Percentiles rank a stretch among this genome's conserved stretches.
These are phyloP conservation scores for Ammodytes dubius DNA, from an alignment of 2,113 vertebrate species.

Conservation along the genomic window DNA sequence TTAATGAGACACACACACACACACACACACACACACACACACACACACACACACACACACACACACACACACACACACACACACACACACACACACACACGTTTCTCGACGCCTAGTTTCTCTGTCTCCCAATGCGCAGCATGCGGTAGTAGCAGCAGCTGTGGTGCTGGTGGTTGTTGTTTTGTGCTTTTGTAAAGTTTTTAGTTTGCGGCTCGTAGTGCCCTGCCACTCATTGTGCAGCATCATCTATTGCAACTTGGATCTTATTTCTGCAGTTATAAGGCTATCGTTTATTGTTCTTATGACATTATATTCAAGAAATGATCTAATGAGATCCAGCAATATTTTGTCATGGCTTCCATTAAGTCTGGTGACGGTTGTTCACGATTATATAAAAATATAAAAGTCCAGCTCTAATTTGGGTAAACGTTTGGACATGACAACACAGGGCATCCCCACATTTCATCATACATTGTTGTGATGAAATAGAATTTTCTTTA, in stretches of 20 bases:
- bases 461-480: background rate
- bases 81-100: slow-evolving; percentile 30
- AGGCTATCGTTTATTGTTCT: background rate
- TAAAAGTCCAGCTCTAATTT: background rate
- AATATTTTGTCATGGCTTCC: background rate
- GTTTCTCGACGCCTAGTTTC: background rate
- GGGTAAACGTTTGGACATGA: background rate
- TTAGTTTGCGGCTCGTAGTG: background rate
- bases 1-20: slow-evolving; percentile 28
- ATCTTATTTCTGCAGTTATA: background rate
- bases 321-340: background rate
- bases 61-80: slow-evolving; percentile 22
- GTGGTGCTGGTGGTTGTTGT: slow-evolving; percentile 34
- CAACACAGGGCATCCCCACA: background rate
- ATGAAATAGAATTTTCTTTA: background rate
- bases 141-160: slow-evolving; percentile 53
- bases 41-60: slow-evolving; percentile 30
- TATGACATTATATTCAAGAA: background rate
- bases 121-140: slow-evolving; percentile 22
- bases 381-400: background rate
- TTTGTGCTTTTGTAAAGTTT: slow-evolving; percentile 42
- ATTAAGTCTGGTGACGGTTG: background rate
- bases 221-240: background rate
- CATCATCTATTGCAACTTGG: background rate
- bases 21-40: slow-evolving; percentile 25